phyloP scores from a whole-genome alignment of 2,888 invertebrate species.

The Arge pagana region DNA sequence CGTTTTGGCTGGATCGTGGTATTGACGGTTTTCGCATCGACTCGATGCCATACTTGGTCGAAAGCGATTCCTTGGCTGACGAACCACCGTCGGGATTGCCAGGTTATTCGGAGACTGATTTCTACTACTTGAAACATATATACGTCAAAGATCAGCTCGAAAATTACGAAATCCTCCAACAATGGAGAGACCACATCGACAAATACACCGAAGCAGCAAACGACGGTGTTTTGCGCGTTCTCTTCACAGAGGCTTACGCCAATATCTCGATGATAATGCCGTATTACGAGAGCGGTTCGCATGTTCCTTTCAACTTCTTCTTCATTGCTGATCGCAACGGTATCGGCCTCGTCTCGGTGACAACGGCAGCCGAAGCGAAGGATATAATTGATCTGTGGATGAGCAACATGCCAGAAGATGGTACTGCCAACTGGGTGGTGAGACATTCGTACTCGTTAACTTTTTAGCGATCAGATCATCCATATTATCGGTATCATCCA shows the following conservation, averaged over 20 bases:
- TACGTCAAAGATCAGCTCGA: conserved; percentile 30
- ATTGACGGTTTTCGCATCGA: conserved; percentile 8
- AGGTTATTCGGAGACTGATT: not conserved
- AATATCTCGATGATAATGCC: not conserved
- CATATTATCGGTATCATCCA: too few species aligned
- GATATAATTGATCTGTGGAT: conserved; percentile 1
- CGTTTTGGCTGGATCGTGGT: conserved; percentile 8
- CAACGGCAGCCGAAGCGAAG: not conserved
- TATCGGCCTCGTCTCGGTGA: not conserved
- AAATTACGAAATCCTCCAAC: conserved; percentile 42
- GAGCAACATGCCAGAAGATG: conserved; percentile 10
- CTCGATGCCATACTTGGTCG: conserved; percentile 1
- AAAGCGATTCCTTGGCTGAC: not conserved
- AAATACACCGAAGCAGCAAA: conserved; percentile 53
- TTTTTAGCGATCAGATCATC: too few species aligned
- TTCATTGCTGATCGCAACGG: conserved; percentile 3
- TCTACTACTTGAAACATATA: conserved; percentile 4
- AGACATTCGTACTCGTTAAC: too few species aligned
- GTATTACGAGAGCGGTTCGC: conserved; percentile 7
- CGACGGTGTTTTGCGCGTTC: conserved; percentile 36
- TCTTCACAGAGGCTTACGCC: conserved; percentile 6
- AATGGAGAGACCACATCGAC: conserved; percentile 51
- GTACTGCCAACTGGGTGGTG: conserved; percentile 17
- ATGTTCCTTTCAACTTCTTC: conserved; percentile 10
- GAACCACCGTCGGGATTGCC: conserved; percentile 1